Conservation (phyloP, 1,140 invertebrate species). For the Trichonephila inaurata region DNA sequence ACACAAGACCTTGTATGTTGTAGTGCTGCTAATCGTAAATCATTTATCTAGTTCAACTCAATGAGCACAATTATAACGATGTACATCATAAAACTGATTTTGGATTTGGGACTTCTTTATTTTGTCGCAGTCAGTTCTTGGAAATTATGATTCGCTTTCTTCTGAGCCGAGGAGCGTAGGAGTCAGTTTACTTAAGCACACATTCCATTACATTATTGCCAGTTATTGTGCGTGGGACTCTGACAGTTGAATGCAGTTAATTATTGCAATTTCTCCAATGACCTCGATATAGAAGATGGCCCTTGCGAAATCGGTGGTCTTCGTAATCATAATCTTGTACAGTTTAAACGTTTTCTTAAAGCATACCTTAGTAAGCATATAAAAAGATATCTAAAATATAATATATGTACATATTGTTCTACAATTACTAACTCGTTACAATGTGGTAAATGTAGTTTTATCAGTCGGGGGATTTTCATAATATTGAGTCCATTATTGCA, state of each 20-base stretch:
- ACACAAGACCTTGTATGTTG: no score
- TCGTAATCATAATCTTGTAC: not conserved
- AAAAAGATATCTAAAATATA: no score
- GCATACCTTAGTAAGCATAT: not conserved
- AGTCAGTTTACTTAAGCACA: conserved; percentile 27
- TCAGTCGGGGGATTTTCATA: no score
- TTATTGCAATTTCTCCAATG: not conserved
- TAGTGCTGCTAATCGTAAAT: no score
- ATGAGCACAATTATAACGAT: not conserved
- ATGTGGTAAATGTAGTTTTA: no score
- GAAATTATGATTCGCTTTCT: conserved; percentile 38
- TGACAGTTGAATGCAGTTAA: conserved; percentile 31
- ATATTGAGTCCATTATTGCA: no score
- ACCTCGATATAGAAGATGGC: not conserved
- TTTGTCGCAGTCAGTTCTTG: not conserved
- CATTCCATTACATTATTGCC: conserved; percentile 49
- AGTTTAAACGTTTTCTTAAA: not conserved
- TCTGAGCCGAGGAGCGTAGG: conserved; percentile 29
- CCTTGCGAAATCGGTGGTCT: not conserved
- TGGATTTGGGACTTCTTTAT: not conserved
- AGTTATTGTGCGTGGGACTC: conserved; percentile 37
- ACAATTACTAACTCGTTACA: no score
- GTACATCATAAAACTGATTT: not conserved
- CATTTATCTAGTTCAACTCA: not conserved
- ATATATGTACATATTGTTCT: no score